phyloP scores from a whole-genome alignment of 1,140 invertebrate species.

The Sinonovacula constricta region DNA sequence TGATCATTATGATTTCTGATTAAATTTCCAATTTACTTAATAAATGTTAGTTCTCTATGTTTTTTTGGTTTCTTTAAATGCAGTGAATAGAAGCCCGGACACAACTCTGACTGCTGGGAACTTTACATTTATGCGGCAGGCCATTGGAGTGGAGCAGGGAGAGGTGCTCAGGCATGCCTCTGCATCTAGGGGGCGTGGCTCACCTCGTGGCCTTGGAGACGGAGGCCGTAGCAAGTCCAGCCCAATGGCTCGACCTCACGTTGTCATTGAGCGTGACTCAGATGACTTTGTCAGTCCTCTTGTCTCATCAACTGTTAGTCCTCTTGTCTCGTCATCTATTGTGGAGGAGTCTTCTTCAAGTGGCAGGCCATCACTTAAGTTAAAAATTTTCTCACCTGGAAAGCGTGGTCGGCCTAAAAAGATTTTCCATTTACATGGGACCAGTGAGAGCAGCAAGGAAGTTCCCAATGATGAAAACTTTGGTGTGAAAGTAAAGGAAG shows the following conservation, averaged over 20 bases:
- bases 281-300: slow-evolving; percentile 44
- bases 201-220: background rate
- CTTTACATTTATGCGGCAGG: slow-evolving; percentile 66
- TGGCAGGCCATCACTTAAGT: background rate
- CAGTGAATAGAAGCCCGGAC: slow-evolving; percentile 50
- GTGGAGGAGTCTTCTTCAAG: background rate
- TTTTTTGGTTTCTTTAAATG: slow-evolving; percentile 24
- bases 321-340: slow-evolving; percentile 14
- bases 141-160: slow-evolving; percentile 66
- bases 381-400: background rate
- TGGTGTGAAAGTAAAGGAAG: slow-evolving; percentile 10
- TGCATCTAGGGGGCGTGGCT: slow-evolving; percentile 3
- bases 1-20: too few species aligned
- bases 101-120: slow-evolving; percentile 59
- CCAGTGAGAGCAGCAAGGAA: background rate
- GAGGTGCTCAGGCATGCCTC: slow-evolving; percentile 67
- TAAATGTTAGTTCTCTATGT: too few species aligned
- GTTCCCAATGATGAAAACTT: too few species aligned
- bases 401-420: background rate
- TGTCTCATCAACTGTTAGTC: slow-evolving; percentile 12
- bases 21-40: too few species aligned
- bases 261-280: slow-evolving; percentile 63
- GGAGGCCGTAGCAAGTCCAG: slow-evolving; percentile 38
- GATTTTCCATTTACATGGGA: too few species aligned
- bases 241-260: slow-evolving; percentile 55